Evolutionary conservation across 2,113 vertebrate species (phyloP).

Genomic region (Apodemus sylvaticus): DNA sequence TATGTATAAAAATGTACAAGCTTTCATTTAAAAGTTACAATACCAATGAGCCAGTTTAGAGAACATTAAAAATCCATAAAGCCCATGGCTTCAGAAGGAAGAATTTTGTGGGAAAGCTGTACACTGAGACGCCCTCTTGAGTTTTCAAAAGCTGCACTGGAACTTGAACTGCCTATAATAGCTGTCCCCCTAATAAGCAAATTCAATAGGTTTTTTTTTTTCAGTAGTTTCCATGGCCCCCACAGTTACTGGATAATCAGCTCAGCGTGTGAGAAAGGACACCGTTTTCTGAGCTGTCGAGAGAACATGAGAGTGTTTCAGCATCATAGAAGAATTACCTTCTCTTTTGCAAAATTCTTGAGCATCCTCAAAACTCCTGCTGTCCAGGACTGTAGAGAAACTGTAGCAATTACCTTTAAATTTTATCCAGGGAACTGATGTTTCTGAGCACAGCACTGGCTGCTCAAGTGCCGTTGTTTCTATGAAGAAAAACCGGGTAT

Average conservation of each 20-base stretch:
- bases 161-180: conserved; percentile 9
- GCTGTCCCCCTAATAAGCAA: not conserved
- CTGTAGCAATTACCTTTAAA: conserved; percentile 93
- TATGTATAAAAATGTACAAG: conserved; percentile 42
- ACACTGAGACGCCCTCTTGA: not conserved
- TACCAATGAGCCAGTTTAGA: conserved; percentile 5
- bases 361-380: conserved; percentile 89
- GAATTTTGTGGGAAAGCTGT: not conserved
- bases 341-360: conserved; percentile 91
- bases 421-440: conserved; percentile 90
- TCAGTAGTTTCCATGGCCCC: not conserved
- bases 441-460: conserved; percentile 88
- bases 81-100: conserved; percentile 19
- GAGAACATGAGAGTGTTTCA: conserved; percentile 63
- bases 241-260: conserved; percentile 53
- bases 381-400: conserved; percentile 91
- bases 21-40: conserved; percentile 9
- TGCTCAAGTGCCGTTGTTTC: conserved; percentile 84
- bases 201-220: conserved; percentile 47
- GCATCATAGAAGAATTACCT: conserved; percentile 85
- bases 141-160: conserved; percentile 31
- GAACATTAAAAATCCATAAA: conserved; percentile 51
- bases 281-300: conserved; percentile 55
- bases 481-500: conserved; percentile 81
- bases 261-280: conserved; percentile 37